Conservation (phyloP, 2,113 vertebrate genomes). For the Synodontis membranacea region DNA sequence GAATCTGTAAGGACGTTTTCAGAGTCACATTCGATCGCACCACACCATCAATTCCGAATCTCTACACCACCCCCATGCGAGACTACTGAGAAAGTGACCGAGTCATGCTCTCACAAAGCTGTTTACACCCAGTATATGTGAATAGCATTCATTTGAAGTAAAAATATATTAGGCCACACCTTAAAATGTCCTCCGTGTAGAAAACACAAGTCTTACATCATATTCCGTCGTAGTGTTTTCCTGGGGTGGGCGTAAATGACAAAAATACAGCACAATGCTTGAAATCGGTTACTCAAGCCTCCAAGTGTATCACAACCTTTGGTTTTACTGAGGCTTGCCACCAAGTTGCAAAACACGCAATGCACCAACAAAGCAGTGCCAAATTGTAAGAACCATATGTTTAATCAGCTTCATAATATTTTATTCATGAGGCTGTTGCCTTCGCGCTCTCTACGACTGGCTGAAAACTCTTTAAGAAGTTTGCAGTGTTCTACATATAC, state of each 20-base stretch:
- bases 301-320: not conserved
- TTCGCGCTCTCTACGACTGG: conserved; percentile 53
- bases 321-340: conserved; percentile 3
- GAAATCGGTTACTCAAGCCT: not conserved
- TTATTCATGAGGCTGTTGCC: conserved; percentile 45
- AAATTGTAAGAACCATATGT: conserved; percentile 14
- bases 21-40: conserved; percentile 41
- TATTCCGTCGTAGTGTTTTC: not conserved
- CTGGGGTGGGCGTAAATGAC: not conserved
- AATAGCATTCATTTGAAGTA: not conserved
- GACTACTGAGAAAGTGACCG: not conserved
- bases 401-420: conserved; percentile 24
- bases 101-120: not conserved
- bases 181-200: not conserved
- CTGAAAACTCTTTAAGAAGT: conserved; percentile 31
- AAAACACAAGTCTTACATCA: conserved; percentile 16
- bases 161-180: not conserved
- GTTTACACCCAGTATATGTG: not conserved
- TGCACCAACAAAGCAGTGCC: conserved; percentile 11
- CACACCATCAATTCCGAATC: conserved; percentile 38
- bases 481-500: conserved; percentile 22
- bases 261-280: not conserved
- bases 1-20: conserved; percentile 16
- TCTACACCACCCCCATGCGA: not conserved
- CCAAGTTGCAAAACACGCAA: conserved; percentile 6